Evolutionary conservation across 2,888 invertebrate genomes (phyloP), one percentile per base, ranked within the genome.

Genomic region (Thera britannica): DNA sequence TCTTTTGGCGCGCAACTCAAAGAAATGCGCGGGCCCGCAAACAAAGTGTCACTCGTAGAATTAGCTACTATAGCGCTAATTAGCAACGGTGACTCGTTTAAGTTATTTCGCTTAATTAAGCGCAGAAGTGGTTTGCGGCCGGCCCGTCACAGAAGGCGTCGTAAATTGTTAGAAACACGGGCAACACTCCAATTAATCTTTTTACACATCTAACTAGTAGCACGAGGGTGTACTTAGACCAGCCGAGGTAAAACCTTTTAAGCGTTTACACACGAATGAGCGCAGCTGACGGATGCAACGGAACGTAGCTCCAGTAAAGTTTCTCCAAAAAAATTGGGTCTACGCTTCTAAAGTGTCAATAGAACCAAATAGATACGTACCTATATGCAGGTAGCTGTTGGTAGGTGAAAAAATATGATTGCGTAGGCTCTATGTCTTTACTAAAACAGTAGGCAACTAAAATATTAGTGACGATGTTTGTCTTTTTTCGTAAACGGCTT

Each of bases 101-200:
- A 92, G 88, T 92, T 92, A 92, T 93, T 93, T 92, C 88, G 92
- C 93, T 92, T 93, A 93, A 93, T 93, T 93, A 93, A 92, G 93
- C 84, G 86, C 90, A 90, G 87, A 90, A 93, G 93, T 93, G 93
- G 92, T 92, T 92, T 92, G 89, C 87, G 90, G 89, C 89, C 88
- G 90, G 90, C 87, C 90, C 86, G 88, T 81, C 83, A 82, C 84
- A 82, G 83, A 90, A 90, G 90, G 90, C 88, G 90, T 82, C 82
- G 87, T 87, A 90, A 92, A 90, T 90, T 91, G 92, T 92, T 90
- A 90, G 92, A 88, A 84, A 90, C 85, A 84, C 85, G 88, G 82
- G 89, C 86, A 87, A 86, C 92, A 90, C 93, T 93, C 93, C 93
- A 93, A 93, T 93, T 93, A 93, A 93, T 93, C 92, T 93, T 93